Percentiles rank a stretch among this genome's conserved stretches.
phyloP scores from a whole-genome alignment of 2,888 invertebrate species.

The Acholoe squamosa region DNA sequence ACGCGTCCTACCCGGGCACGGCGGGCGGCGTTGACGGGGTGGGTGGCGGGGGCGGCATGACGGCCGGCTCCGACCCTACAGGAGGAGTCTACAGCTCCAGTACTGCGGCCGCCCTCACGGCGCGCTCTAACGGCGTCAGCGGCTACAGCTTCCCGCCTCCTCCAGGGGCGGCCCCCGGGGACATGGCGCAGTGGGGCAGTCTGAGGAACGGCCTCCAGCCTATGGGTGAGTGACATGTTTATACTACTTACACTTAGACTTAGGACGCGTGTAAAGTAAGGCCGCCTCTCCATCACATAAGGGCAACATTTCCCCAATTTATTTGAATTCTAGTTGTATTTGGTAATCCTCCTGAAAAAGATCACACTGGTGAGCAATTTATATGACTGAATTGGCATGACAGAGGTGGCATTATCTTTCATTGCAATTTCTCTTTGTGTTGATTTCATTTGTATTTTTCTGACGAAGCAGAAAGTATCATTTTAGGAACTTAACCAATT shows the following conservation, averaged over 20 bases:
- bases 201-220: slow-evolving; percentile 16
- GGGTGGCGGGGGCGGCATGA: not conserved
- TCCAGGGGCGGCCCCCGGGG: not conserved
- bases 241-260: not conserved
- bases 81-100: slow-evolving; percentile 2
- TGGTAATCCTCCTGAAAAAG: too few species aligned
- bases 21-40: not conserved
- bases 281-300: too few species aligned
- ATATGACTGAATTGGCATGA: too few species aligned
- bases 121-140: not conserved
- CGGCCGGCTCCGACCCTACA: not conserved
- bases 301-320: too few species aligned
- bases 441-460: too few species aligned
- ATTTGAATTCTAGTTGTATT: too few species aligned
- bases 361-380: too few species aligned
- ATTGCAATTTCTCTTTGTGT: too few species aligned
- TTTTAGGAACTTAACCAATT: too few species aligned
- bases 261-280: too few species aligned
- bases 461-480: too few species aligned
- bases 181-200: slow-evolving; percentile 31
- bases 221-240: slow-evolving; percentile 48
- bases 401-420: too few species aligned
- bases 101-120: not conserved
- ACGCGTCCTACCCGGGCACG: slow-evolving; percentile 45
- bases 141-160: slow-evolving; percentile 36